Evolutionary conservation across 2,113 vertebrate genomes (phyloP), one percentile per base, ranked within the genome.

Genomic region (Leptobrachium ailaonicum): DNA sequence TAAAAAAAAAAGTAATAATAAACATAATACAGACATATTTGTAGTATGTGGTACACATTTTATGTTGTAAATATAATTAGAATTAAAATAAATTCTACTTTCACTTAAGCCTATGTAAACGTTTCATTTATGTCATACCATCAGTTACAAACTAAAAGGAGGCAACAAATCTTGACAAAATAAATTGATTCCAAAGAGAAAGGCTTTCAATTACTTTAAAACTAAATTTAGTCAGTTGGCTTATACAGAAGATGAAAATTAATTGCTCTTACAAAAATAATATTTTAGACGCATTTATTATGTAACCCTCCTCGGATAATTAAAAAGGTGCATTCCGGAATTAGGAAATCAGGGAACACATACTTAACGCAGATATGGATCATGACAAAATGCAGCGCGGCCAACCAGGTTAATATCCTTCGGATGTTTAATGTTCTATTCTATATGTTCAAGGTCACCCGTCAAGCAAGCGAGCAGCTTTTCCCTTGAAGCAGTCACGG

Each of bases 121-220:
- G 41, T 9, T 12, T 68, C 66, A 70, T 70, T 70, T 70, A 70
- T 70, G 43, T n/a, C 47, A n/a, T 70, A 44, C 44, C 68, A 70
- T 70, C 68, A n/a, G 68, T 70, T 68, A 68, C 12, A 68, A 44
- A 42, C 42, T 68, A 68, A 68, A 68, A 68, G 20, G 63, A 66
- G 6, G 9, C 41, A 68, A 9, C 68, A 70, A 9, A 68, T 70
- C 32, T 70, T 70, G 68, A 45, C 43, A 70, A 44, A 8, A 50
- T 70, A 70, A 70, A 70, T 47, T 47, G 40, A 47, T 70, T 13
- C 68, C 68, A 68, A 32, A 66, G 63, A 66, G 63, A 66, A 32
- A 66, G 63, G 41, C 9, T 66, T 11, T 50, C 47, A 50, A 8
- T 50, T 50, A 50, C 8, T 50, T 50, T 8, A 5, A 50, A 50